A percentile compares a stretch with the other conserved stretches of the same genome.
Evolutionary conservation across 2,888 invertebrate genomes (phyloP).

Genomic region (Phengaris arion): DNA sequence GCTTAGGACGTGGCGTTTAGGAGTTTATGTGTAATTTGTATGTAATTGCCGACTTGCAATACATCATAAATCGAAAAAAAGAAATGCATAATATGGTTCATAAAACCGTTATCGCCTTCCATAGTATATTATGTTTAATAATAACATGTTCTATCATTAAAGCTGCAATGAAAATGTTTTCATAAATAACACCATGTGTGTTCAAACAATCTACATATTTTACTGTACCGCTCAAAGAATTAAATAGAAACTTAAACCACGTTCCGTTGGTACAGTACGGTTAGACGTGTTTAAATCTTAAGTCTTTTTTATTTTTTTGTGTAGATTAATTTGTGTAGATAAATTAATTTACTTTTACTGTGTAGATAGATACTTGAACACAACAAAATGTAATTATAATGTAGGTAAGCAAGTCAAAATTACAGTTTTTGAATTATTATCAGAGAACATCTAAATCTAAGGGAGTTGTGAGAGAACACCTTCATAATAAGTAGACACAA

Average conservation of each 20-base stretch:
- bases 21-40: slow-evolving; percentile 1
- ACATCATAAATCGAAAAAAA: background rate
- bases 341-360: too few relatives aligned
- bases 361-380: background rate
- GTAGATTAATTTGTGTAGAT: too few relatives aligned
- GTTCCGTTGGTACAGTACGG: background rate
- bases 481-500: background rate
- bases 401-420: background rate
- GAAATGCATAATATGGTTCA: slow-evolving; percentile 12
- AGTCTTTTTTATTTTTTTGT: background rate
- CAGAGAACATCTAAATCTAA: background rate
- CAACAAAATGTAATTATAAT: background rate
- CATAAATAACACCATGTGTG: background rate
- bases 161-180: background rate
- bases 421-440: background rate
- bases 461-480: background rate
- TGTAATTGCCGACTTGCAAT: background rate
- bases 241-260: background rate
- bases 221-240: background rate
- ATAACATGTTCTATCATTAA: background rate
- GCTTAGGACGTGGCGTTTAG: slow-evolving; percentile 26
- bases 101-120: background rate
- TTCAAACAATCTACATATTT: background rate
- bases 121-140: background rate
- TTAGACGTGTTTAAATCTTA: background rate